These are phyloP conservation scores for Amphiprion percula DNA, from an alignment of 2,113 vertebrate species.

Conservation along the genomic window DNA sequence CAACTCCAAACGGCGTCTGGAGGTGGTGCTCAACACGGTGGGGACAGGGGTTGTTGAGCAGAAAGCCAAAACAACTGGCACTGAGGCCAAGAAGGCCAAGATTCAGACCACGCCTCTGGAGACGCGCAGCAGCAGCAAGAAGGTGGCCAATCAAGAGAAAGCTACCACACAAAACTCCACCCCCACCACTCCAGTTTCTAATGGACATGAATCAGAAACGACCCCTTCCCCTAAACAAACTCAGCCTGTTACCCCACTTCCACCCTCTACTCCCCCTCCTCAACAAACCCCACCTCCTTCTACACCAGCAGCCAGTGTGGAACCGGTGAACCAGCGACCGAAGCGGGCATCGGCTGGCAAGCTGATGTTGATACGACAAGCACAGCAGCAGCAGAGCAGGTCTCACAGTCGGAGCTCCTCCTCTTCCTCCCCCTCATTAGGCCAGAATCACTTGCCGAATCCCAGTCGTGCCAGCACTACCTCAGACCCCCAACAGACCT, in stretches of 20 bases:
- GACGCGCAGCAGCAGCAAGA: conserved; percentile 90
- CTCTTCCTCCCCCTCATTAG: conserved; percentile 71
- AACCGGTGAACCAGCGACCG: conserved; percentile 89
- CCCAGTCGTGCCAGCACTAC: conserved; percentile 88
- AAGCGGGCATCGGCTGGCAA: conserved; percentile 91
- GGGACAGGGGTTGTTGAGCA: conserved; percentile 51
- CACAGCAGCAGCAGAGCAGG: conserved; percentile 94
- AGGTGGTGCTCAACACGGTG: conserved; percentile 85
- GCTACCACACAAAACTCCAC: conserved; percentile 75
- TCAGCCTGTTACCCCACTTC: conserved; percentile 54
- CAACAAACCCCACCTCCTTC: conserved; percentile 69
- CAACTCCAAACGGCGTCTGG: conserved; percentile 95
- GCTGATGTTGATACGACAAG: conserved; percentile 92
- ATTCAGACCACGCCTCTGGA: conserved; percentile 83
- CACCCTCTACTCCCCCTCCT: conserved; percentile 46
- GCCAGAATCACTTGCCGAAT: conserved; percentile 72
- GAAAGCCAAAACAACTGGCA: conserved; percentile 63
- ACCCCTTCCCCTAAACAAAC: conserved; percentile 61
- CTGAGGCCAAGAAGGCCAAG: conserved; percentile 82
- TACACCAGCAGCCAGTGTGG: conserved; percentile 86
- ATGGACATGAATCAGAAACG: conserved; percentile 88
- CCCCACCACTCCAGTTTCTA: conserved; percentile 85
- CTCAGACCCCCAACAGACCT: conserved; percentile 91
- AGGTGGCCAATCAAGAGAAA: conserved; percentile 78
- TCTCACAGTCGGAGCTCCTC: conserved; percentile 85